Conservation (phyloP, 2,888 invertebrate species). For the Helleia helle region DNA sequence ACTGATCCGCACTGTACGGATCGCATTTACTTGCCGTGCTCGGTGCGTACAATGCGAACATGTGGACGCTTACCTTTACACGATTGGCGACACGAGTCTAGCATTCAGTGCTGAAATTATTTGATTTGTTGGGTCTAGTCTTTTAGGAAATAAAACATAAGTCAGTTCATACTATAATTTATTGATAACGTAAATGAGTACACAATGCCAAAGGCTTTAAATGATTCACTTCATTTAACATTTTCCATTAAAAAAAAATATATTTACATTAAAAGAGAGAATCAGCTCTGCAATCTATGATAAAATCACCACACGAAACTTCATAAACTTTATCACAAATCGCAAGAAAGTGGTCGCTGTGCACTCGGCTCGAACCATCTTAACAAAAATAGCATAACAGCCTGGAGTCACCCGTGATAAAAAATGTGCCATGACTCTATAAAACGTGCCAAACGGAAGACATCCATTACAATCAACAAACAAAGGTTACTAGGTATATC, state of each 20-base stretch:
- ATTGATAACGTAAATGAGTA: slow-evolving; percentile 76
- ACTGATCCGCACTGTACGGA: too few relatives aligned
- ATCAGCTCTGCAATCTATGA: slow-evolving; percentile 61
- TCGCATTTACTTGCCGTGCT: too few relatives aligned
- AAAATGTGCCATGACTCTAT: slow-evolving; percentile 63
- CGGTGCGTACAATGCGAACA: too few relatives aligned
- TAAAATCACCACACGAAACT: slow-evolving; percentile 52
- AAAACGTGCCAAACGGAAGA: slow-evolving; percentile 74
- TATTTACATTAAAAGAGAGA: slow-evolving; percentile 68
- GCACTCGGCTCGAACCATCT: slow-evolving; percentile 49
- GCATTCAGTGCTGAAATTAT: too few relatives aligned
- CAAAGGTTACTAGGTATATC: slow-evolving; percentile 79
- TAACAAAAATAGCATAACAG: slow-evolving; percentile 32
- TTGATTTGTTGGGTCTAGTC: neutral
- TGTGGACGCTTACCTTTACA: too few relatives aligned
- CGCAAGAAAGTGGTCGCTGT: slow-evolving; percentile 62
- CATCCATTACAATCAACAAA: slow-evolving; percentile 85
- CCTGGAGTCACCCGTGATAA: slow-evolving; percentile 27
- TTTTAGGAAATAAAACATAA: slow-evolving; percentile 31
- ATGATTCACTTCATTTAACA: slow-evolving; percentile 70
- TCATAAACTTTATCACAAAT: slow-evolving; percentile 62
- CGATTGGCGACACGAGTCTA: too few relatives aligned
- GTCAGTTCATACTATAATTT: slow-evolving; percentile 67
- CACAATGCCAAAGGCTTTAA: slow-evolving; percentile 73
- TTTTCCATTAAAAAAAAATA: slow-evolving; percentile 61